phyloP scores from a whole-genome alignment of 2,797 vertebrate species.

The Simalia tracyae region DNA sequence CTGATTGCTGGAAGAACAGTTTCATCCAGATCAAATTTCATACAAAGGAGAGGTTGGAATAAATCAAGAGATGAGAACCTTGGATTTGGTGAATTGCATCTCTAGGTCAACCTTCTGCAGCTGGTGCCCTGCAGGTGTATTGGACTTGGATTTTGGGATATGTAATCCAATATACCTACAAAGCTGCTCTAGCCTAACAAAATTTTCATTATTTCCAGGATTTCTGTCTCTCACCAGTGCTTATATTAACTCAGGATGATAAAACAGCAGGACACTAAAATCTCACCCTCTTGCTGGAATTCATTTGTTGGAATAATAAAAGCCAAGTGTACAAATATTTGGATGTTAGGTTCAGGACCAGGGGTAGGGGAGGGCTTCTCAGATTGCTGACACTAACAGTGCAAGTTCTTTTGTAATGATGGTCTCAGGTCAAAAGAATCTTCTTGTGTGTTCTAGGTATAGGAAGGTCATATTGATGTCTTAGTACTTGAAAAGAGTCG shows the following conservation, averaged over 20 bases:
- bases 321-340: not conserved
- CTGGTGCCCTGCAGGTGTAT: not conserved
- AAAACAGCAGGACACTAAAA: rapidly evolving
- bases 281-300: not conserved
- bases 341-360: not conserved
- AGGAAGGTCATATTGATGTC: not conserved
- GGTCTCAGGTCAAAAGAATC: not conserved
- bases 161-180: not conserved
- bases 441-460: not conserved
- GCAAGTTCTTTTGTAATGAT: not conserved
- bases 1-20: not conserved
- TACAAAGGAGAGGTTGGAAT: not conserved
- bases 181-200: not conserved
- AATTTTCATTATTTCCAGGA: not conserved
- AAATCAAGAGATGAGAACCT: not conserved
- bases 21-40: not conserved
- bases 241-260: not conserved
- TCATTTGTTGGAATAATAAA: not conserved
- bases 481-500: not conserved
- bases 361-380: not conserved
- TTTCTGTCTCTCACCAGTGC: not conserved
- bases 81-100: not conserved
- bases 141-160: not conserved
- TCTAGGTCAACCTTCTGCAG: not conserved
- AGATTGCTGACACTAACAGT: not conserved